These are phyloP conservation scores for Xestia sexstrigata DNA, from an alignment of 2,888 invertebrate species.

Conservation along the genomic window DNA sequence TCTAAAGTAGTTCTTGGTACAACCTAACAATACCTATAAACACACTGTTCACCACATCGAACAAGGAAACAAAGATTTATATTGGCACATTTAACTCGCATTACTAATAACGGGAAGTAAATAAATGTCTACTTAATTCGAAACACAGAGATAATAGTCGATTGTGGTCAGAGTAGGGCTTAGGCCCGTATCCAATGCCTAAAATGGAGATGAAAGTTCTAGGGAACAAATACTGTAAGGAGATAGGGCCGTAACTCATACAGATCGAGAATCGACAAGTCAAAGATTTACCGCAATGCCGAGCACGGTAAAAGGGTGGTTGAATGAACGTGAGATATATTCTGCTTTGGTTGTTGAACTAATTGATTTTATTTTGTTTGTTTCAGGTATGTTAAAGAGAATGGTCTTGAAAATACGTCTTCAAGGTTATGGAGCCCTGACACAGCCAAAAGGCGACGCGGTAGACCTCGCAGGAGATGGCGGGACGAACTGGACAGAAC, in stretches of 20 bases:
- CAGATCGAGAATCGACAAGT: conserved; percentile 81
- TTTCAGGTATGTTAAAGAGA: conserved; percentile 61
- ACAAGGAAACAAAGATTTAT: conserved; percentile 37
- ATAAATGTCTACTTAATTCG: conserved; percentile 58
- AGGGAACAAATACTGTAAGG: conserved; percentile 70
- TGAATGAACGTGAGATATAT: conserved; percentile 33
- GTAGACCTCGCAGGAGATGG: no score
- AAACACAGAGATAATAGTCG: conserved; percentile 57
- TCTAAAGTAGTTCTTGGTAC: neutral
- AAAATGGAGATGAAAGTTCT: conserved; percentile 86
- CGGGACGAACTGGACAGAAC: no score
- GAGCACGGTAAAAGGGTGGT: conserved; percentile 63
- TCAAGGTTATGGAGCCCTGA: neutral
- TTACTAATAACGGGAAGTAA: conserved; percentile 50
- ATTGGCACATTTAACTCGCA: conserved; percentile 27
- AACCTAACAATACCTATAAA: neutral
- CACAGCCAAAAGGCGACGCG: no score
- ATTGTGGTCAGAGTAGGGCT: conserved; percentile 68
- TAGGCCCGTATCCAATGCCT: conserved; percentile 76
- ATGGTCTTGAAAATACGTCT: neutral
- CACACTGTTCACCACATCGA: neutral
- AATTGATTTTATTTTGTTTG: conserved; percentile 51
- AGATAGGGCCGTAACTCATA: conserved; percentile 80
- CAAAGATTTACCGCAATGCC: conserved; percentile 75
- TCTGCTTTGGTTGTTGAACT: conserved; percentile 27